Percentiles rank a stretch among this genome's conserved stretches.
phyloP scores from a whole-genome alignment of 1,140 invertebrate genomes.

The Nasonia vitripennis region DNA sequence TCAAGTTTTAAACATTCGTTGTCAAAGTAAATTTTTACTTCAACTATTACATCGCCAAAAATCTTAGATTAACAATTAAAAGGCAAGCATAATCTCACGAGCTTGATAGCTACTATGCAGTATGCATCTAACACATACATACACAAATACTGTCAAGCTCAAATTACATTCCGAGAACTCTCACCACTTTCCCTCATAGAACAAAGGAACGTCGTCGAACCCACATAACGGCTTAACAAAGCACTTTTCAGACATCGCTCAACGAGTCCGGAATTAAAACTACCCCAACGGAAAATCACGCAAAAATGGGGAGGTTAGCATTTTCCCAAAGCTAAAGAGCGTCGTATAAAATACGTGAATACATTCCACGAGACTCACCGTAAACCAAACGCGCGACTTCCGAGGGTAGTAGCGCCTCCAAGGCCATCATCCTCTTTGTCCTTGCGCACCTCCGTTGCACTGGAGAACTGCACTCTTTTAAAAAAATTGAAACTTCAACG shows the following conservation, averaged over 20 bases:
- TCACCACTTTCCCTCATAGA: no score
- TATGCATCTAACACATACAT: no score
- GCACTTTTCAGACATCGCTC: background rate
- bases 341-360: background rate
- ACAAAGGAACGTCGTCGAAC: no score
- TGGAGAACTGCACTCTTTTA: background rate
- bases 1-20: background rate
- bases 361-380: slow-evolving; percentile 15
- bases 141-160: no score
- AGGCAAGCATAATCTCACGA: no score
- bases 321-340: background rate
- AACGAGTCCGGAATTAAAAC: background rate
- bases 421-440: slow-evolving; percentile 17
- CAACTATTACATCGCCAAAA: background rate
- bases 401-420: slow-evolving; percentile 46
- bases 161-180: no score
- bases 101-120: no score
- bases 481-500: background rate
- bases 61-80: background rate
- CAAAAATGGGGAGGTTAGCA: slow-evolving; percentile 17
- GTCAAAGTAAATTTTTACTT: background rate
- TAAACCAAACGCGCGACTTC: slow-evolving; percentile 44
- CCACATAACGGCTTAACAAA: no score
- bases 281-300: background rate
- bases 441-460: background rate